Conservation (phyloP, 1,140 invertebrate species). For the Yoshiicerus persimilis region DNA sequence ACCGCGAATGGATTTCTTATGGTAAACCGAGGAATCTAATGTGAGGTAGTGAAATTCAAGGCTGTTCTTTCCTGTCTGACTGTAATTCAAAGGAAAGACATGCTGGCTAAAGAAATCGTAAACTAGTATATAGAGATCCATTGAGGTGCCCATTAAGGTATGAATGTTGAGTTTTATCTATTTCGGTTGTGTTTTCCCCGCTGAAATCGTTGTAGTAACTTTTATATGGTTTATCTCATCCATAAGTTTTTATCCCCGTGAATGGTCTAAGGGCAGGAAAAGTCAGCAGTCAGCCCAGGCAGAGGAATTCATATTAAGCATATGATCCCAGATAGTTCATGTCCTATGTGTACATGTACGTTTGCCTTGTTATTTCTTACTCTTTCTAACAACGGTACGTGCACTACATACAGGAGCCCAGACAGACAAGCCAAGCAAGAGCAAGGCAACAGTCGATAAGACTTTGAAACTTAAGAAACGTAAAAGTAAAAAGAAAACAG, state of each 20-base stretch:
- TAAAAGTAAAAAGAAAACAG: background rate
- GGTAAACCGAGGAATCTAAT: background rate
- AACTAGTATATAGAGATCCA: constrained; percentile 1
- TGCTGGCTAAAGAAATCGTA: background rate
- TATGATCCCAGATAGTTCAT: background rate
- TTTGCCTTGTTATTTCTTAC: background rate
- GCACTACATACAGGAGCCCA: background rate
- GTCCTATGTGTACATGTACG: background rate
- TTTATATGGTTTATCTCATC: background rate
- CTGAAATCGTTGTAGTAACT: background rate
- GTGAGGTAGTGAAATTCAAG: background rate
- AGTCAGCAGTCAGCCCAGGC: no score
- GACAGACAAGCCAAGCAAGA: background rate
- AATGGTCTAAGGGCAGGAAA: background rate
- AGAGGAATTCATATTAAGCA: background rate
- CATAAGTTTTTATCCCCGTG: background rate
- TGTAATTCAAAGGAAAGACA: background rate
- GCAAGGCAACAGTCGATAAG: background rate
- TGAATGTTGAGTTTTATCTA: constrained; percentile 3
- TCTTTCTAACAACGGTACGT: background rate
- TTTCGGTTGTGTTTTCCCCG: constrained; percentile 1
- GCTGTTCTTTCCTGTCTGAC: background rate
- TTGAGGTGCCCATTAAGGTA: background rate
- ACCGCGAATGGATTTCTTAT: background rate
- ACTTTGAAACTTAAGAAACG: background rate